These are phyloP conservation scores for Loris lydekkerianus DNA, from an alignment of 2,797 vertebrate genomes.

Conservation along the genomic window DNA sequence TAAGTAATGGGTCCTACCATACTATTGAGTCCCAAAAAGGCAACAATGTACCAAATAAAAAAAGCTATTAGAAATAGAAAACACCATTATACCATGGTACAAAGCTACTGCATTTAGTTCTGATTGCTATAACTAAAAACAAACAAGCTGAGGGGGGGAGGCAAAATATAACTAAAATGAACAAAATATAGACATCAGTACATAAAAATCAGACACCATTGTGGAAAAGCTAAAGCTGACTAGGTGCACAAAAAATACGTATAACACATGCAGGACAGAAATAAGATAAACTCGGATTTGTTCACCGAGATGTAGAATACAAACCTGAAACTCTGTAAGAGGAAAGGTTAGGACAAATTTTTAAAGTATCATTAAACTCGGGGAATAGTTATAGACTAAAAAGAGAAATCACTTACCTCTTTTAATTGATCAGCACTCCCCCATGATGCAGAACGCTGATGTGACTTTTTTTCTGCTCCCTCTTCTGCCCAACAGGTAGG, in stretches of 20 bases:
- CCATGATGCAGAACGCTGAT: conserved; percentile 98
- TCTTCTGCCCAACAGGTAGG: conserved; percentile 97
- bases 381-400: background rate
- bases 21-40: background rate
- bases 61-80: conserved; percentile 40
- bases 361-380: background rate
- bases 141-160: conserved; percentile 23
- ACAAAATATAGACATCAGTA: conserved; percentile 9
- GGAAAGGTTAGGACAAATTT: conserved; percentile 48
- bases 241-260: background rate
- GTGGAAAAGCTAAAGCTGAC: background rate
- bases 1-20: background rate
- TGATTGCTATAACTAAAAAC: background rate
- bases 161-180: conserved; percentile 45
- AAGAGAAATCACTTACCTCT: conserved; percentile 91
- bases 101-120: background rate
- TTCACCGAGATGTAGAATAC: conserved; percentile 4
- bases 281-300: conserved; percentile 31
- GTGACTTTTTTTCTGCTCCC: conserved; percentile 92
- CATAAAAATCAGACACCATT: conserved; percentile 49
- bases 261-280: background rate
- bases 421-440: conserved; percentile 97
- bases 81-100: background rate
- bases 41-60: conserved; percentile 10
- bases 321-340: conserved; percentile 38